Conservation (phyloP, 2,113 vertebrate species). For the Rhegmatorhina hoffmannsi region DNA sequence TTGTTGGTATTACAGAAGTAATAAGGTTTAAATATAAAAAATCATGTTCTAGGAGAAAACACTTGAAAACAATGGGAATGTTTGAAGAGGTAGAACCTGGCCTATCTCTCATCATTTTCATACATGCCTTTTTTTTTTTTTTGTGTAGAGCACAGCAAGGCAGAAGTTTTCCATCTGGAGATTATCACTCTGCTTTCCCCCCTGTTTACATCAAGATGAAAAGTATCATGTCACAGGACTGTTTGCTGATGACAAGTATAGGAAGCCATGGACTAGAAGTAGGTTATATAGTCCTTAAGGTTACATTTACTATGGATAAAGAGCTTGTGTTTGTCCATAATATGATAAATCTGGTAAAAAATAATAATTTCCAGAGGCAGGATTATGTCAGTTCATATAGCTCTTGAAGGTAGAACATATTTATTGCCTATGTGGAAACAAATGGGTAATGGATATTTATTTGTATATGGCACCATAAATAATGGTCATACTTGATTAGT, state of each 20-base stretch:
- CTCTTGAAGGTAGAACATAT: not conserved
- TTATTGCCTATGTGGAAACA: not conserved
- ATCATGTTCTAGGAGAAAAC: not conserved
- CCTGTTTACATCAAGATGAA: constrained; percentile 69
- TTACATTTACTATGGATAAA: not conserved
- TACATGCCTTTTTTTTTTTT: not conserved
- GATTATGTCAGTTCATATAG: not conserved
- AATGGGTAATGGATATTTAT: not conserved
- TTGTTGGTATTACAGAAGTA: not conserved
- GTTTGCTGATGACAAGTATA: constrained; percentile 70
- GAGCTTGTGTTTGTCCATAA: not conserved
- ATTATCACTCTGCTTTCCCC: constrained; percentile 74
- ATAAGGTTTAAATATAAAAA: not conserved
- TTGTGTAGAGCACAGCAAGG: constrained; percentile 67
- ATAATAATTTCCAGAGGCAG: not conserved
- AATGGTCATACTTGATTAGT: not conserved
- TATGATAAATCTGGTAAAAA: not conserved
- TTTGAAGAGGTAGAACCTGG: not conserved
- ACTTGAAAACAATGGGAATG: not conserved
- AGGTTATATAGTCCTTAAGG: not conserved
- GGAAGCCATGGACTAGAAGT: constrained; percentile 80
- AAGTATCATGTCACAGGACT: constrained; percentile 62
- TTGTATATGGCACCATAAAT: not conserved
- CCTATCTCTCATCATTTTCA: not conserved
- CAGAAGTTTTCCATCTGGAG: constrained; percentile 69